Percentiles rank a stretch among this genome's conserved stretches.
Conservation (phyloP, 2,888 invertebrate genomes). For the Stenoptilia bipunctidactyla region DNA sequence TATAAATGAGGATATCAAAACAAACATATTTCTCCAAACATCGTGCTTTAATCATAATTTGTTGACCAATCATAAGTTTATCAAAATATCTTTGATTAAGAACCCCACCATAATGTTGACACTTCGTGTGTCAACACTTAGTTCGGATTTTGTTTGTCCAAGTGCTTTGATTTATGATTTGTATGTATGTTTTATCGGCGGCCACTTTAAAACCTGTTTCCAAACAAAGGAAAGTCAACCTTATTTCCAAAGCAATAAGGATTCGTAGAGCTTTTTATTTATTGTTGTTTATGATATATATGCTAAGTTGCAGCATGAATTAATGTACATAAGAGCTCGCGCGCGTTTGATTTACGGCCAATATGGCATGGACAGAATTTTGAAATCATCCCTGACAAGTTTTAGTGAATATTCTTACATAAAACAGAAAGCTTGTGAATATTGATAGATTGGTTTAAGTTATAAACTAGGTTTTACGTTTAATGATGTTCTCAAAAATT, state of each 20-base stretch:
- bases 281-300: slow-evolving; percentile 3
- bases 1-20: too few relatives aligned
- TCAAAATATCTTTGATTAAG: too few relatives aligned
- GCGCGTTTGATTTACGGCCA: slow-evolving; percentile 22
- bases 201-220: not conserved
- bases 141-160: slow-evolving; percentile 14
- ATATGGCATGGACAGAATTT: slow-evolving; percentile 19
- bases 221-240: not conserved
- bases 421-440: too few relatives aligned
- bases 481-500: too few relatives aligned
- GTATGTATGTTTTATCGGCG: not conserved
- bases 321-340: slow-evolving; percentile 24
- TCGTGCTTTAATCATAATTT: too few relatives aligned
- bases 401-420: too few relatives aligned
- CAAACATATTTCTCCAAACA: too few relatives aligned
- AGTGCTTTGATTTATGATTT: slow-evolving; percentile 14
- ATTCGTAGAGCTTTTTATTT: not conserved
- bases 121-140: slow-evolving; percentile 4
- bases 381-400: slow-evolving; percentile 14
- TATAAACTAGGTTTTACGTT: too few relatives aligned
- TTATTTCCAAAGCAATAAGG: not conserved
- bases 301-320: slow-evolving; percentile 18
- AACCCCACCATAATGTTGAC: not conserved
- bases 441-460: too few relatives aligned
- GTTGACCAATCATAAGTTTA: too few relatives aligned